Evolutionary conservation across 2,888 invertebrate genomes (phyloP).

Genomic region (Tethea ocularis): DNA sequence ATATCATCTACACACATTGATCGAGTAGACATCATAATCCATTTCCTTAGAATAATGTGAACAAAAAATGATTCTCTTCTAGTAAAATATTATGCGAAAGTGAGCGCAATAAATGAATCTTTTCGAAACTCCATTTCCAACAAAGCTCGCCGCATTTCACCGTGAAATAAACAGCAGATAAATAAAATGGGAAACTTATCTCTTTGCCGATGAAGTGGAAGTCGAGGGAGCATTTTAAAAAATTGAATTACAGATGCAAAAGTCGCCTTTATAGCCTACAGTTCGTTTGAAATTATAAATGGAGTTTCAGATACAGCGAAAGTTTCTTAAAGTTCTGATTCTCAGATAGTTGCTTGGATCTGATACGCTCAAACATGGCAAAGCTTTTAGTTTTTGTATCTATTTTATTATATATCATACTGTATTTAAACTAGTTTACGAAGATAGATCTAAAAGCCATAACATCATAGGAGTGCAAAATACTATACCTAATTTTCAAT

Average conservation of each 20-base stretch:
- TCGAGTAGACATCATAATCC: too few relatives aligned
- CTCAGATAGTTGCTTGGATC: neutral
- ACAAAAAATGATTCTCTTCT: neutral
- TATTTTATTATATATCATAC: neutral
- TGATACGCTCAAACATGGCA: neutral
- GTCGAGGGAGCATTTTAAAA: neutral
- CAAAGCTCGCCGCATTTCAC: neutral
- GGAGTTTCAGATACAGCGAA: neutral
- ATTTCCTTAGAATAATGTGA: too few relatives aligned
- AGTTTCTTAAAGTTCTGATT: neutral
- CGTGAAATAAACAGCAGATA: neutral
- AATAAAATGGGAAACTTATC: neutral
- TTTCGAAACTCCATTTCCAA: neutral
- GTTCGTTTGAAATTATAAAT: neutral
- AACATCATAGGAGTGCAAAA: too few relatives aligned
- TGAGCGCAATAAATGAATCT: neutral
- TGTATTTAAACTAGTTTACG: too few relatives aligned
- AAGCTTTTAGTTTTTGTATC: neutral
- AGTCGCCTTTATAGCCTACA: neutral
- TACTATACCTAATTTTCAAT: too few relatives aligned
- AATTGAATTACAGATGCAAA: slow-evolving; percentile 3
- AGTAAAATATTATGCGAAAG: neutral
- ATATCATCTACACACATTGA: too few relatives aligned
- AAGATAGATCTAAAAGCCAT: too few relatives aligned
- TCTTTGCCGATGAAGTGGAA: neutral